These are phyloP conservation scores for Smittia aterrima DNA, from an alignment of 2,888 invertebrate species.

Conservation along the genomic window DNA sequence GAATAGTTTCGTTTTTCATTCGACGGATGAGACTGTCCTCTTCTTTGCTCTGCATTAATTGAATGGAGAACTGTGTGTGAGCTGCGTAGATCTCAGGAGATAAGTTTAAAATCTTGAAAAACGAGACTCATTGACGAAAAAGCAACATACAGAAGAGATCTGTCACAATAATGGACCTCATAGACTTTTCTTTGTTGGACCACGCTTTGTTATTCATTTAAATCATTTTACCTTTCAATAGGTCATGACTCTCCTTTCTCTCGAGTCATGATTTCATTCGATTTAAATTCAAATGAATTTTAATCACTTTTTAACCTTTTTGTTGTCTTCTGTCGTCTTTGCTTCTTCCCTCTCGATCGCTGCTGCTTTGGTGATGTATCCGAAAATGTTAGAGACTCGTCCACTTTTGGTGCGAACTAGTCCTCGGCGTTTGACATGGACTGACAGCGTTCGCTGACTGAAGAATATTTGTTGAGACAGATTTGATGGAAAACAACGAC, in stretches of 20 bases:
- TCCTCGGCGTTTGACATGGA: neutral
- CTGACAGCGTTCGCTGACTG: neutral
- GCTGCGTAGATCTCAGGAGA: conserved; percentile 1
- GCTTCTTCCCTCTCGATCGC: neutral
- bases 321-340: neutral
- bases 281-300: conserved; percentile 17
- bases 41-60: neutral
- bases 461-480: conserved; percentile 13
- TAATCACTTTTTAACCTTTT: conserved; percentile 4
- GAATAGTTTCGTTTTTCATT: conserved; percentile 24
- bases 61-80: neutral
- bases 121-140: neutral
- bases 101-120: neutral
- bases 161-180: conserved; percentile 22
- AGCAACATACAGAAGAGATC: too few relatives aligned
- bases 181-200: neutral
- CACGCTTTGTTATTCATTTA: neutral
- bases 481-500: neutral
- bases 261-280: conserved; percentile 13
- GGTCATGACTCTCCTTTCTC: neutral
- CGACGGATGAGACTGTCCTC: conserved; percentile 4
- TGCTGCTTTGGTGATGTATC: conserved; percentile 7
- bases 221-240: neutral
- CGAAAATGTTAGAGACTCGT: too few relatives aligned
- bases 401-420: conserved; percentile 11